A percentile compares a stretch with the other conserved stretches of the same genome.
phyloP scores from a whole-genome alignment of 2,113 vertebrate genomes.

The Heterotis niloticus region DNA sequence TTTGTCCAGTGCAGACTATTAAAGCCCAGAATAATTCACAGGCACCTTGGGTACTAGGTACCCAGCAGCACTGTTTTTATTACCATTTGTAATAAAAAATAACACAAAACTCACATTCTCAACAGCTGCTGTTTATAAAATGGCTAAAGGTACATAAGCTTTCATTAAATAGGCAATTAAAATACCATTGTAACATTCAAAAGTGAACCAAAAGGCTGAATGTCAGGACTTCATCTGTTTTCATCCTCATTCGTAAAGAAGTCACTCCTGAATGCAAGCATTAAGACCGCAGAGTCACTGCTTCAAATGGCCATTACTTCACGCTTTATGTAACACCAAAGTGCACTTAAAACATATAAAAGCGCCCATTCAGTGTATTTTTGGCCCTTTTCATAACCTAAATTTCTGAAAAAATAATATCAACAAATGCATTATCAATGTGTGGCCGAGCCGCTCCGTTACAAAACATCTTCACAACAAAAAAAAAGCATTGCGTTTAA shows the following conservation, averaged over 20 bases:
- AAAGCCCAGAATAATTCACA: too few relatives aligned
- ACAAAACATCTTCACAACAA: too few relatives aligned
- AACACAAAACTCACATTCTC: background rate
- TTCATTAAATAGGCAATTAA: background rate
- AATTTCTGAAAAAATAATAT: background rate
- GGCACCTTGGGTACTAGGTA: too few relatives aligned
- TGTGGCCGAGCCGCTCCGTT: background rate
- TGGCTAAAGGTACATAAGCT: background rate
- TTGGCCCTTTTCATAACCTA: background rate
- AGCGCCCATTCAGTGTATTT: background rate
- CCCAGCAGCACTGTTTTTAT: too few relatives aligned
- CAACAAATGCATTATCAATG: background rate
- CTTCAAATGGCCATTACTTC: conserved; percentile 2
- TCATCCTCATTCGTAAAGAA: too few relatives aligned
- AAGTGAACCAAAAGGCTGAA: too few relatives aligned
- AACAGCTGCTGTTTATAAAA: background rate
- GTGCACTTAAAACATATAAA: conserved; percentile 7
- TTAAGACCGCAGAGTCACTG: background rate
- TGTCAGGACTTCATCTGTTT: too few relatives aligned
- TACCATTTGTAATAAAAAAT: background rate
- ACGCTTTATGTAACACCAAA: background rate
- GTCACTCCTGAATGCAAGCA: background rate
- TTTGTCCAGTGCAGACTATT: background rate
- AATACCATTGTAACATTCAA: background rate
- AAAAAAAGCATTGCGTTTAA: background rate